Conservation (phyloP, 2,888 invertebrate genomes). For the Cylloceria caligata region DNA sequence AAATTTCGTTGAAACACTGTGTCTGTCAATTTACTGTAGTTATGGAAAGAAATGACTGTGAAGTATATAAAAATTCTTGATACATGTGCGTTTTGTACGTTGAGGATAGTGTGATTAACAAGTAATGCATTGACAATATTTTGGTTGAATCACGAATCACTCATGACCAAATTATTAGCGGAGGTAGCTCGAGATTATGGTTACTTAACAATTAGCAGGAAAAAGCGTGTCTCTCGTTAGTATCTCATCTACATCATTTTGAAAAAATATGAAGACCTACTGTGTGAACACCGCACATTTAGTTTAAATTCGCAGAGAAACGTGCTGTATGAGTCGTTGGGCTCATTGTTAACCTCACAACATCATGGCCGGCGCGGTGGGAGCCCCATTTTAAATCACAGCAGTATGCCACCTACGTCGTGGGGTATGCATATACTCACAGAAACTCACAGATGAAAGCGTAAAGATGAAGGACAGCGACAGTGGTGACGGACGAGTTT, state of each 20-base stretch:
- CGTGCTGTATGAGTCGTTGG: constrained; percentile 73
- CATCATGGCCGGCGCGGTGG: constrained; percentile 72
- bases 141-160: constrained; percentile 36
- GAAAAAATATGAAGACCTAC: background rate
- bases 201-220: constrained; percentile 29
- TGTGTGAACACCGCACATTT: background rate
- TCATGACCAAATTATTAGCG: constrained; percentile 31
- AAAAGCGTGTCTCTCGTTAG: constrained; percentile 24
- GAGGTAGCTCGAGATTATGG: constrained; percentile 6
- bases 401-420: constrained; percentile 80
- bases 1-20: constrained; percentile 4
- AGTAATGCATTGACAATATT: constrained; percentile 34
- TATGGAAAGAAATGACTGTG: background rate
- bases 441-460: constrained; percentile 65
- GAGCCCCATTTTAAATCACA: constrained; percentile 83
- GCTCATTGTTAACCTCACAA: constrained; percentile 78
- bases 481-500: constrained; percentile 67
- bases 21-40: constrained; percentile 4
- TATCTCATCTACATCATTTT: constrained; percentile 27
- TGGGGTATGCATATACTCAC: constrained; percentile 74
- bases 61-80: constrained; percentile 16
- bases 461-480: constrained; percentile 54
- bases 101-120: constrained; percentile 5
- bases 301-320: constrained; percentile 54
- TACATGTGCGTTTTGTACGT: background rate